Evolutionary conservation across 2,888 invertebrate genomes (phyloP), one percentile per base, ranked within the genome.

Genomic region (Campoletis raptor): DNA sequence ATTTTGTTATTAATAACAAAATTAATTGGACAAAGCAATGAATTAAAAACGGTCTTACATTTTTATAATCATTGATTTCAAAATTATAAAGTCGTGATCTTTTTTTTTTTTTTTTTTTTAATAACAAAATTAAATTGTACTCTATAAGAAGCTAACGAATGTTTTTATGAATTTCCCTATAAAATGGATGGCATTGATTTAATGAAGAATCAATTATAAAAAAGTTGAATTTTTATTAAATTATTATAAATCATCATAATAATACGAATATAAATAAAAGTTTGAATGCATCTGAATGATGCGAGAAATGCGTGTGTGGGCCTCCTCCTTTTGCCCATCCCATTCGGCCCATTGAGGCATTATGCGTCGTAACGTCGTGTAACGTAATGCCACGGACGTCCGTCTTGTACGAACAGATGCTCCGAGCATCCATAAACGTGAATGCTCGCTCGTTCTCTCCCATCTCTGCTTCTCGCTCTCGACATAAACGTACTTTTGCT

Each of bases 371-470:
- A 90, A 90, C 89, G 90, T 89, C 89, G 89, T 83, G 82, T 90
- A 89, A 90, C 91, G 91, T 89, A 90, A 92, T 90, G 91, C 91
- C 88, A 88, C 87, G 89, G 89, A 92, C 91, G 91, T 92, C 88
- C 89, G 91, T 92, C 92, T 92, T 91, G 92, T 91, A 92, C 89
- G 90, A 91, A 91, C 92, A 92, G 91, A 92, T 92, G 92, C 92
- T 91, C 90, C 89, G 89, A 89, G 90, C 91, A 90, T 91, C 90
- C 90, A 90, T 90, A 91, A 91, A 90, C 90, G 89, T 80, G 80
- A 86, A 83, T 84, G 86, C 81, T 83, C 79, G 80, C 86, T 72
- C 83, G 80, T 76, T 76, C 61, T 61, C 45, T 76, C 64, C 74
- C 84, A 64, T 76, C 76, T 61, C 64, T 64, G 69, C 36, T 64